Evolutionary conservation across 2,797 vertebrate species (phyloP), one percentile per base, ranked within the genome.

Genomic region (Heterohyrax brucei): DNA sequence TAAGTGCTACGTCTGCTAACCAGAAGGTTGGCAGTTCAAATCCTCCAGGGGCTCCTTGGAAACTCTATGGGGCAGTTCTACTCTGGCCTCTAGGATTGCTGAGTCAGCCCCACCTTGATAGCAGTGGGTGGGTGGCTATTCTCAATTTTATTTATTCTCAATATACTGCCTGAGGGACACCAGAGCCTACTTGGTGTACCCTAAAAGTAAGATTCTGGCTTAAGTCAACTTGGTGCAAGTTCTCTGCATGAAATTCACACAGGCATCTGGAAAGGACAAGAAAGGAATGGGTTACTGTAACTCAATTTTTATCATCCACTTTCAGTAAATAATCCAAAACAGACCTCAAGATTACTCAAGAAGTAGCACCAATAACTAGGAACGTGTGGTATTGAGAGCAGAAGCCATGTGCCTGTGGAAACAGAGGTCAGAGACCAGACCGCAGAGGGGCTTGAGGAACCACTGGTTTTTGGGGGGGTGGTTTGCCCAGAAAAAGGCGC

Each of bases 261-360:
- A 14, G 30, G 72, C 48, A 18, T 56, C 48, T 24, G 5, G 80
- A 64, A 70, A 77, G 26, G n/a, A 53, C 2, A 4, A 26, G 28
- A 59, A 50, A 39, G 72, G 13, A 75, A 56, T 10, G 30, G 73
- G 76, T 85, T 39, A 33, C 26, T 16, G 7, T 1, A 1, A 68
- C 66, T 89, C 30, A 7, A 7, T 80, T 86, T 72, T 68, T 59
- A 84, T 79, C 66, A 84, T 24, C 86, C 68, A 93, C 33, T 93
- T 96, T 78, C 48, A 39, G 53, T 33, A 83, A 62, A 26, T 72
- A 53, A 93, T 80, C 44, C 77, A 90, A 46, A 94, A 70, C 81
- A 87, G 77, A 53, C 21, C 39, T 62, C 9, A 0, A 5, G 21
- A 50, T 83, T 73, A 62, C 89, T 89, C 44, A 86, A 68, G 30